Evolutionary conservation across 2,797 vertebrate species (phyloP).

Genomic region (Sebastes iracundus): DNA sequence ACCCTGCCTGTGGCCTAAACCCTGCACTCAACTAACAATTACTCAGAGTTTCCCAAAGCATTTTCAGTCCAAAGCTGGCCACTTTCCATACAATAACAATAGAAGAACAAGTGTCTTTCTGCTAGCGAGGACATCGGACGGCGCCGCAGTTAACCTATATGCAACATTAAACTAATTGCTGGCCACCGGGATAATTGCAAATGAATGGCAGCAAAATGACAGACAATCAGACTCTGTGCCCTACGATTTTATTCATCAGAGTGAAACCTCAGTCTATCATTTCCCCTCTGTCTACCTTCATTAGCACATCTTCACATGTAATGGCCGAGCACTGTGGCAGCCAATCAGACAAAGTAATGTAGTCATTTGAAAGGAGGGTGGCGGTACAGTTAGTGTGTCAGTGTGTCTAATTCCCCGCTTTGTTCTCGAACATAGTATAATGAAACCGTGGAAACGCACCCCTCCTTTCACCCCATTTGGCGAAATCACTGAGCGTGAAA

Average conservation of each 20-base stretch:
- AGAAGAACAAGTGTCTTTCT: slow-evolving; percentile 21
- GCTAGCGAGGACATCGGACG: slow-evolving; percentile 21
- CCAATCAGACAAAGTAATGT: slow-evolving; percentile 49
- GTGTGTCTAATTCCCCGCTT: slow-evolving; percentile 50
- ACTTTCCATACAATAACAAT: slow-evolving; percentile 23
- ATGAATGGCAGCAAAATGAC: slow-evolving; percentile 52
- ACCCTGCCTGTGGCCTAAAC: slow-evolving; percentile 17
- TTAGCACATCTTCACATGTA: slow-evolving; percentile 51
- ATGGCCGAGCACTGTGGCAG: slow-evolving; percentile 35
- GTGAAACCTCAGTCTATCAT: slow-evolving; percentile 55
- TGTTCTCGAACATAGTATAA: slow-evolving; percentile 51
- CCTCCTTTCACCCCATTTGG: slow-evolving; percentile 52
- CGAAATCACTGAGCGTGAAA: slow-evolving; percentile 44
- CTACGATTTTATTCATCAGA: slow-evolving; percentile 44
- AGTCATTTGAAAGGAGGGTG: slow-evolving; percentile 40
- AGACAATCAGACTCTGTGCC: slow-evolving; percentile 46
- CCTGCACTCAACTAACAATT: slow-evolving; percentile 25
- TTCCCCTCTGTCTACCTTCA: slow-evolving; percentile 56
- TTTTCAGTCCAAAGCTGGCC: slow-evolving; percentile 9
- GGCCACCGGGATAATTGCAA: slow-evolving; percentile 33
- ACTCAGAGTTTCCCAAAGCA: slow-evolving; percentile 19
- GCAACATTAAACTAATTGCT: slow-evolving; percentile 55
- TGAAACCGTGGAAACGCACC: slow-evolving; percentile 24
- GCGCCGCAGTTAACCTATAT: slow-evolving; percentile 48
- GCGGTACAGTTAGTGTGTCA: slow-evolving; percentile 29